Evolutionary conservation across 1,140 invertebrate genomes (phyloP), one percentile per base, ranked within the genome.

Genomic region (Hypothenemus hampei): DNA sequence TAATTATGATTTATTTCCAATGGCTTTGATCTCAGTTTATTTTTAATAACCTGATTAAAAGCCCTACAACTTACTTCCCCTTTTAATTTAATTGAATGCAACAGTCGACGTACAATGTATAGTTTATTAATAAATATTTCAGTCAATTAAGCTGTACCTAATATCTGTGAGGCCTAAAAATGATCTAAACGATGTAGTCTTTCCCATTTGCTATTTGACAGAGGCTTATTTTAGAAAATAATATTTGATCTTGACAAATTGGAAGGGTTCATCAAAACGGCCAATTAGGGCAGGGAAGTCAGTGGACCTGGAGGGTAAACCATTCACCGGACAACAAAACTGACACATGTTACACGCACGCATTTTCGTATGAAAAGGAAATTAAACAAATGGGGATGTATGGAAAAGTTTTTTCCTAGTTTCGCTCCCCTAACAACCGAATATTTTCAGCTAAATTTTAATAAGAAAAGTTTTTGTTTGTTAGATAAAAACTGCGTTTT

Each of bases 181-280:
- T n/a, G n/a, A n/a, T n/a, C n/a, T n/a, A n/a, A n/a, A n/a, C n/a
- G n/a, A n/a, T n/a, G n/a, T n/a, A n/a, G n/a, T n/a, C n/a, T n/a
- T n/a, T n/a, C n/a, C n/a, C n/a, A n/a, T n/a, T n/a, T n/a, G n/a
- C n/a, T n/a, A n/a, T n/a, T n/a, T n/a, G n/a, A n/a, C n/a, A n/a
- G n/a, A n/a, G 44, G 44, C 29, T 55, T 55, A 55, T 55, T 55
- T 47, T 55, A 26, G 31, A 45, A 45, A 55, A 55, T 55, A 55
- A 46, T 55, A 47, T 47, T 55, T 55, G 52, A 55, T 55, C 52
- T 44, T 36, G 52, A 47, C 52, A 55, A 55, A 55, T 55, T 55
- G 52, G 52, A 55, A 55, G 52, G 52, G 53, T 56, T 56, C 45
- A 56, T 48, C 45, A 56, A 48, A 56, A 41, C 21, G 37, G 36